These are phyloP conservation scores for Siderastrea radians DNA, from an alignment of 92 coral and sea anemone genomes.

Conservation along the genomic window DNA sequence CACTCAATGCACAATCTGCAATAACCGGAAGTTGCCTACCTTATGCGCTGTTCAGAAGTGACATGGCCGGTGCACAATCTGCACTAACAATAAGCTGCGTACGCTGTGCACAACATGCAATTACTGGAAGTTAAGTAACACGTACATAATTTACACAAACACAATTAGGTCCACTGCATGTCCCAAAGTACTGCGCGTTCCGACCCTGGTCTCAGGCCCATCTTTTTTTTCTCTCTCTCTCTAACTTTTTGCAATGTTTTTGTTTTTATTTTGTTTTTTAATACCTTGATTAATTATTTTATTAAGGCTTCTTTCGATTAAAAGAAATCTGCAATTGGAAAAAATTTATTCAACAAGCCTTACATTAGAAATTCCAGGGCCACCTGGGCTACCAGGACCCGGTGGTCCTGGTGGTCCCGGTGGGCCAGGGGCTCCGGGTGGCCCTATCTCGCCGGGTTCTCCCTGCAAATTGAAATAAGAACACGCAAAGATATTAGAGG, in stretches of 20 bases:
- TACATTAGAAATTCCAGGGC: conserved; percentile 26
- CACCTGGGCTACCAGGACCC: conserved; percentile 2
- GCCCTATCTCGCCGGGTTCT: conserved; percentile 26
- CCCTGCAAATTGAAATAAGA: conserved; percentile 24
- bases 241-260: too few species aligned
- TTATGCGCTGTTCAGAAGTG: background rate
- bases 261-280: too few species aligned
- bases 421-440: conserved; percentile 31
- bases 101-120: too few species aligned
- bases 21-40: background rate
- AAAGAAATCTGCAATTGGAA: background rate
- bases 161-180: too few species aligned
- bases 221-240: too few species aligned
- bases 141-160: too few species aligned
- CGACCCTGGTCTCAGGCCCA: too few species aligned
- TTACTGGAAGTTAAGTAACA: too few species aligned
- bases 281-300: background rate
- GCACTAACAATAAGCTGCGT: too few species aligned
- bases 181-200: too few species aligned
- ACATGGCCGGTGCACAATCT: too few species aligned
- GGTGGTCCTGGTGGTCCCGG: conserved; percentile 47
- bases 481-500: background rate
- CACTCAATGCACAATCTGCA: background rate
- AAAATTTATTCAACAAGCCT: conserved; percentile 4
- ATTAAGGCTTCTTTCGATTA: background rate